Conservation (phyloP, 1,140 invertebrate genomes). For the Ladona fulva region DNA sequence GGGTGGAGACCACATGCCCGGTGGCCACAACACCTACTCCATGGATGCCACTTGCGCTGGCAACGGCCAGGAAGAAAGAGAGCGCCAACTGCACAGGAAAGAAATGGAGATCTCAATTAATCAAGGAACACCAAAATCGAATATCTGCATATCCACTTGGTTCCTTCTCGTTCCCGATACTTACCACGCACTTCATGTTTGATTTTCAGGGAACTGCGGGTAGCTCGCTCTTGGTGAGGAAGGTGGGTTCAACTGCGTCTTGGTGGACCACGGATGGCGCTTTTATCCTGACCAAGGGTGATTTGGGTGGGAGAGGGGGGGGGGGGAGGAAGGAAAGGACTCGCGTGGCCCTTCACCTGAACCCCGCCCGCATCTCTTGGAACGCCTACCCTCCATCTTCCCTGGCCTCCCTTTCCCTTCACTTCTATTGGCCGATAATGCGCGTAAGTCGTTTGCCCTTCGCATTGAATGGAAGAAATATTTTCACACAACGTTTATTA, state of each 20-base stretch:
- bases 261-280: background rate
- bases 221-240: background rate
- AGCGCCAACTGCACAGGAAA: background rate
- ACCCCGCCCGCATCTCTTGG: too few relatives aligned
- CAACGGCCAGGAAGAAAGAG: background rate
- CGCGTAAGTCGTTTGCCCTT: too few relatives aligned
- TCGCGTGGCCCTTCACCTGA: background rate
- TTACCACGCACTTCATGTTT: background rate
- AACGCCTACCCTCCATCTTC: too few relatives aligned
- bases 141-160: background rate
- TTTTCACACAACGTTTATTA: too few relatives aligned
- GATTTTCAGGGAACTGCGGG: background rate
- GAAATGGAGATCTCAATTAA: background rate
- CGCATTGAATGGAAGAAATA: too few relatives aligned
- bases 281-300: background rate
- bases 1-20: conserved; percentile 31
- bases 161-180: background rate
- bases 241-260: background rate
- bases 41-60: background rate
- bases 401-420: too few relatives aligned
- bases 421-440: too few relatives aligned
- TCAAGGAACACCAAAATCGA: background rate
- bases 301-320: background rate
- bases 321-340: background rate
- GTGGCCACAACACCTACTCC: conserved; percentile 8